These are phyloP conservation scores for Uria lomvia DNA, from an alignment of 2,113 vertebrate genomes.

Conservation along the genomic window DNA sequence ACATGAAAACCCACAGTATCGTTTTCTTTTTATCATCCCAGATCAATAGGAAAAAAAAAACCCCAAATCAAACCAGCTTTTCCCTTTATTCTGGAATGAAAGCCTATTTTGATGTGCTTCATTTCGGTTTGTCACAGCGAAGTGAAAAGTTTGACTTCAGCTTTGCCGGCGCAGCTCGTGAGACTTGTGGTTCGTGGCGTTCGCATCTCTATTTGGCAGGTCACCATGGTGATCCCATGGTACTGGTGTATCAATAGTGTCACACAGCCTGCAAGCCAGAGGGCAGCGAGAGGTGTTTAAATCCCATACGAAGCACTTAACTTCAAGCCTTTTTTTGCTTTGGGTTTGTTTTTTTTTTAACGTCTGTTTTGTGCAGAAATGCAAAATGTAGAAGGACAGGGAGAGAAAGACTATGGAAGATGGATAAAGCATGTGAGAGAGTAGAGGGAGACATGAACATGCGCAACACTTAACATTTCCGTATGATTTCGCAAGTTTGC, in stretches of 20 bases:
- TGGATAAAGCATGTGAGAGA: neutral
- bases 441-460: neutral
- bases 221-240: rapidly evolving
- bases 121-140: neutral
- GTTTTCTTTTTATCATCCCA: neutral
- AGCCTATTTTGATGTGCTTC: neutral
- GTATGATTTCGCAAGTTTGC: neutral
- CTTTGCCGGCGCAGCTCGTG: neutral
- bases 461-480: neutral
- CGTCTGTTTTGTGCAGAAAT: neutral
- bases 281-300: neutral
- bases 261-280: neutral
- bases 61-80: neutral
- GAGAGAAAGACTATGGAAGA: neutral
- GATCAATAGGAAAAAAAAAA: neutral
- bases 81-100: neutral
- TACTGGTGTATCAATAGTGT: rapidly evolving
- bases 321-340: neutral
- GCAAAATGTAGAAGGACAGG: neutral
- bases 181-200: rapidly evolving
- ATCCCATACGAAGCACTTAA: rapidly evolving
- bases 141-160: neutral
- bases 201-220: neutral
- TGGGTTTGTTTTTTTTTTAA: neutral
- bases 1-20: neutral